A percentile compares a stretch with the other conserved stretches of the same genome.
Evolutionary conservation across 1,140 invertebrate genomes (phyloP).

Genomic region (Pentalonia nigronervosa): DNA sequence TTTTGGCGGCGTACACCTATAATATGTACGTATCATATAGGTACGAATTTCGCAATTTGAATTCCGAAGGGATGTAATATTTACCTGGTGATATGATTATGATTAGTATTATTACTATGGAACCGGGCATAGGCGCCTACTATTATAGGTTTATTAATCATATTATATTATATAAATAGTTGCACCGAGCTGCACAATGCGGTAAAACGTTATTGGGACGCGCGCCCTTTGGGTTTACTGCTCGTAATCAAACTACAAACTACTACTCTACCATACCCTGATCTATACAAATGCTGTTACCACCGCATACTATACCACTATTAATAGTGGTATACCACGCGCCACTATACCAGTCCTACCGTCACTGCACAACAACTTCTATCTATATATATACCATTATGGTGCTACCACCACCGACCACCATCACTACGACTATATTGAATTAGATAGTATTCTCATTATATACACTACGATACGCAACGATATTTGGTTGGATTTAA

Average conservation of each 20-base stretch:
- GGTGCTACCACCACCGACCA: too few species aligned
- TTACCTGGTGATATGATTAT: neutral
- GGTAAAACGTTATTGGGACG: neutral
- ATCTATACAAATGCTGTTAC: neutral
- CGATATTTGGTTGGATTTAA: neutral
- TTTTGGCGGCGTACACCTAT: neutral
- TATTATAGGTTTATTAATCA: neutral
- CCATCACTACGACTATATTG: neutral
- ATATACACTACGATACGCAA: neutral
- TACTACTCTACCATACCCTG: neutral
- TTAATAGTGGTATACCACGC: neutral
- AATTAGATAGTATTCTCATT: neutral
- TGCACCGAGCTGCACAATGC: neutral
- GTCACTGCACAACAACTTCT: too few species aligned
- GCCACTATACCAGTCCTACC: too few species aligned
- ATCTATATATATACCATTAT: too few species aligned
- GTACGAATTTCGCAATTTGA: neutral
- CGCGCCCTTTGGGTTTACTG: neutral
- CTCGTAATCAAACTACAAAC: slow-evolving; percentile 12
- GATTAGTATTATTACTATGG: neutral
- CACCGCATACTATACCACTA: neutral
- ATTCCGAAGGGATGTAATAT: neutral
- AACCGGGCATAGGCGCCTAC: neutral
- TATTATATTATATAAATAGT: neutral
- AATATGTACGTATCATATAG: neutral